These are phyloP conservation scores for Metridium senile DNA, from an alignment of 92 coral and sea anemone species.

Conservation along the genomic window DNA sequence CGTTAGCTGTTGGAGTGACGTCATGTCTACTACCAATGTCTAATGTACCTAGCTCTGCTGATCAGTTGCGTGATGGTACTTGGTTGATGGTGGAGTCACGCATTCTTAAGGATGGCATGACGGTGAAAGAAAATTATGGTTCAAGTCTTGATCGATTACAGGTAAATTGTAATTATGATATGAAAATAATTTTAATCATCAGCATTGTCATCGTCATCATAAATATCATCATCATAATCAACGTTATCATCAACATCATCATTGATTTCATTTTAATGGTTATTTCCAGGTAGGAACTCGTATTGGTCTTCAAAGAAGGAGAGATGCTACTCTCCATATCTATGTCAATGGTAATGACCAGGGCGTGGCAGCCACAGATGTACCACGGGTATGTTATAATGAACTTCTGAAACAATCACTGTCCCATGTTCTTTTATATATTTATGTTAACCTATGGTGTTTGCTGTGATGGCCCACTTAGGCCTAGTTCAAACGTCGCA, in stretches of 20 bases:
- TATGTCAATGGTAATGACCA: slow-evolving; percentile 88
- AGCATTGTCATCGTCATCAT: neutral
- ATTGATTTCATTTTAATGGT: neutral
- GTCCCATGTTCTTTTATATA: too few species aligned
- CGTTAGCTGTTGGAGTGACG: slow-evolving; percentile 86
- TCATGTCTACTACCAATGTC: slow-evolving; percentile 79
- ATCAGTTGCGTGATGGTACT: slow-evolving; percentile 89
- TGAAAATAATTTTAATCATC: neutral
- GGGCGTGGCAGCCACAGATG: slow-evolving; percentile 88
- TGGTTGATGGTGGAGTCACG: slow-evolving; percentile 84
- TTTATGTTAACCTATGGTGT: too few species aligned
- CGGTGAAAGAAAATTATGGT: slow-evolving; percentile 86
- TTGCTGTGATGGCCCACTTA: too few species aligned
- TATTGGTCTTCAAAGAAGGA: slow-evolving; percentile 85
- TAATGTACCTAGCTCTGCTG: slow-evolving; percentile 69
- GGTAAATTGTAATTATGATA: slow-evolving; percentile 39
- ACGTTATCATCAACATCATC: neutral
- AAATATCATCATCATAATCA: neutral
- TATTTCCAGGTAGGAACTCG: slow-evolving; percentile 79
- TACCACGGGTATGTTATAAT: slow-evolving; percentile 79
- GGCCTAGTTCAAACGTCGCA: too few species aligned
- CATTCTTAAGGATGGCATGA: slow-evolving; percentile 83
- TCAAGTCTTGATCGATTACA: slow-evolving; percentile 82
- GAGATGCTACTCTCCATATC: slow-evolving; percentile 86
- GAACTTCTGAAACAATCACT: neutral